These are phyloP conservation scores for Sisor rabdophorus DNA, from an alignment of 2,113 vertebrate species.

Conservation along the genomic window DNA sequence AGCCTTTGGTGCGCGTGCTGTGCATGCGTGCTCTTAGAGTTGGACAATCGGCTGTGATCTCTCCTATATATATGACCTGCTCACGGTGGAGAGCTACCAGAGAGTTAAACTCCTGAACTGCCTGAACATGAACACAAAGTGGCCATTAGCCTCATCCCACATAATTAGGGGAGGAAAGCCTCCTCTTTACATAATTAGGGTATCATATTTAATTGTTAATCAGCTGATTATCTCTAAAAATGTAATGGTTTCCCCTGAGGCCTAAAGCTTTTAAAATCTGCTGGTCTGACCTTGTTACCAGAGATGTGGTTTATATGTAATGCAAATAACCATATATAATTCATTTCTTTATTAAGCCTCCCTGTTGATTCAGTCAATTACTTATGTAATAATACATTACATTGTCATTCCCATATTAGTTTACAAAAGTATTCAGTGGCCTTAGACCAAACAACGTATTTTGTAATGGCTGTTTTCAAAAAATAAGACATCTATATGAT, in stretches of 20 bases:
- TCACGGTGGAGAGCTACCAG: conserved; percentile 92
- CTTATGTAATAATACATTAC: neutral
- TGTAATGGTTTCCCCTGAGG: neutral
- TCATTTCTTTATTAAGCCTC: neutral
- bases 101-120: conserved; percentile 96
- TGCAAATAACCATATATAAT: too few species aligned
- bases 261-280: neutral
- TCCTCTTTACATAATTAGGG: too few species aligned
- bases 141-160: neutral
- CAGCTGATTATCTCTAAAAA: neutral
- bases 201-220: neutral
- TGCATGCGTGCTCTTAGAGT: conserved; percentile 87
- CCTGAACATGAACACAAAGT: conserved; percentile 72
- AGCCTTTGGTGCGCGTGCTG: conserved; percentile 84
- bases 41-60: conserved; percentile 82
- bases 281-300: neutral
- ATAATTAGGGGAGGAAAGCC: too few species aligned
- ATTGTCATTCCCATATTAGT: neutral
- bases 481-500: too few species aligned
- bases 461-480: neutral
- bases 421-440: neutral
- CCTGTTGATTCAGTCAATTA: neutral
- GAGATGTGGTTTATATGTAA: neutral
- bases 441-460: neutral
- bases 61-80: conserved; percentile 92